A percentile compares a stretch with the other conserved stretches of the same genome.
phyloP scores from a whole-genome alignment of 92 coral and sea anemone genomes.

The Siderastrea radians region DNA sequence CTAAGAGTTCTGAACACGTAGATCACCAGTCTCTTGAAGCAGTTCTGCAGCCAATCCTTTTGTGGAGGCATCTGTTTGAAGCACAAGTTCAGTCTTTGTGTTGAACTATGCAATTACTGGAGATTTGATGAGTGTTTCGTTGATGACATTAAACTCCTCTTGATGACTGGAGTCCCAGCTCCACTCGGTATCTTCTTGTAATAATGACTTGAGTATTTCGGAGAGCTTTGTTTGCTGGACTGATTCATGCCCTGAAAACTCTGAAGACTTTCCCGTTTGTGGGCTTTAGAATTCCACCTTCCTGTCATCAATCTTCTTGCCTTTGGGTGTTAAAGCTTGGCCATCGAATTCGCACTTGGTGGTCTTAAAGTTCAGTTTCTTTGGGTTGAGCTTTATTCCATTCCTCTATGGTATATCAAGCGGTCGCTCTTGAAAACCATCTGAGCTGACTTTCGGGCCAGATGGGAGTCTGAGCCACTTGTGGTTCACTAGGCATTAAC shows the following conservation, averaged over 20 bases:
- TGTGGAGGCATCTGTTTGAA: conserved; percentile 9
- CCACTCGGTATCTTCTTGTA: conserved; percentile 1
- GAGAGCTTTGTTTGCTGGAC: background rate
- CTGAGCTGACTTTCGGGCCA: no score
- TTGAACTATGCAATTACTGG: background rate
- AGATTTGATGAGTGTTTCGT: background rate
- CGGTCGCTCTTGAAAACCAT: no score
- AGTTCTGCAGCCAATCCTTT: conserved; percentile 13
- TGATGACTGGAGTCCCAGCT: conserved; percentile 8
- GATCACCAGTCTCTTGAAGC: conserved; percentile 21
- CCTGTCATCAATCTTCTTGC: background rate
- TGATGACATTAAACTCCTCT: conserved; percentile 2
- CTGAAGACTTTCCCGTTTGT: background rate
- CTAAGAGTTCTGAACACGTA: conserved; percentile 7
- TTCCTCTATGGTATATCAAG: background rate
- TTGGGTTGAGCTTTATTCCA: background rate
- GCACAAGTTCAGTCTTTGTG: conserved; percentile 3
- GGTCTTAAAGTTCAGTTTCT: conserved; percentile 4
- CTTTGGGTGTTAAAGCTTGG: background rate
- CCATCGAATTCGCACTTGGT: conserved; percentile 1
- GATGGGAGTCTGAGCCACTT: no score
- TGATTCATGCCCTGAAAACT: background rate
- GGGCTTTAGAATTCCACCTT: background rate
- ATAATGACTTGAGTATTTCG: background rate
- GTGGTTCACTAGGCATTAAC: no score